A percentile compares a stretch with the other conserved stretches of the same genome.
These are phyloP conservation scores for Lasiommata megera DNA, from an alignment of 2,888 invertebrate species.

Conservation along the genomic window DNA sequence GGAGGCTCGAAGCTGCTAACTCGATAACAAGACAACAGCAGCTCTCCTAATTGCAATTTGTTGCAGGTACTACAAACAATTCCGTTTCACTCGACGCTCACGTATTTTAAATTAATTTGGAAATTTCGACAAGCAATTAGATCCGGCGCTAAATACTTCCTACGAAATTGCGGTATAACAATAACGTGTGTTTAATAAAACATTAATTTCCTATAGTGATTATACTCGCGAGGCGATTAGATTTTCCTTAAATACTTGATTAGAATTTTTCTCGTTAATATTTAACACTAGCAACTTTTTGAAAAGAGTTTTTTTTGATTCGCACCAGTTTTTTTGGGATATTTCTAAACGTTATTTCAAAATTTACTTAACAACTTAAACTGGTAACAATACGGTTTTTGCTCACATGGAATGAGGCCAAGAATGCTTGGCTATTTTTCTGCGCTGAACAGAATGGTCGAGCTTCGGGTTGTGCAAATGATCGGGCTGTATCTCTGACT, in stretches of 20 bases:
- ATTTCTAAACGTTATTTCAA: too few species aligned
- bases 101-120: constrained; percentile 79
- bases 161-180: constrained; percentile 17
- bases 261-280: neutral
- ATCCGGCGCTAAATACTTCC: constrained; percentile 39
- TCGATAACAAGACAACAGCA: constrained; percentile 79
- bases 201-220: neutral
- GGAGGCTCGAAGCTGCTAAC: constrained; percentile 74
- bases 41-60: constrained; percentile 81
- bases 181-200: constrained; percentile 9
- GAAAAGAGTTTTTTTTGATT: neutral
- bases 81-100: constrained; percentile 72
- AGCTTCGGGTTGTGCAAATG: too few species aligned
- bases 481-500: too few species aligned
- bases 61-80: constrained; percentile 80
- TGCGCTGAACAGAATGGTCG: too few species aligned
- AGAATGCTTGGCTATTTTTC: too few species aligned
- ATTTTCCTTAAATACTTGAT: neutral
- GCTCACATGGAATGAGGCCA: too few species aligned
- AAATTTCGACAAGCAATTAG: constrained; percentile 66
- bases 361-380: too few species aligned
- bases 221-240: neutral
- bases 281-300: neutral
- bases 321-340: neutral
- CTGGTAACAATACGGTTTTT: too few species aligned